Evolutionary conservation across 2,888 invertebrate genomes (phyloP).

Genomic region (Rotaria macrura): DNA sequence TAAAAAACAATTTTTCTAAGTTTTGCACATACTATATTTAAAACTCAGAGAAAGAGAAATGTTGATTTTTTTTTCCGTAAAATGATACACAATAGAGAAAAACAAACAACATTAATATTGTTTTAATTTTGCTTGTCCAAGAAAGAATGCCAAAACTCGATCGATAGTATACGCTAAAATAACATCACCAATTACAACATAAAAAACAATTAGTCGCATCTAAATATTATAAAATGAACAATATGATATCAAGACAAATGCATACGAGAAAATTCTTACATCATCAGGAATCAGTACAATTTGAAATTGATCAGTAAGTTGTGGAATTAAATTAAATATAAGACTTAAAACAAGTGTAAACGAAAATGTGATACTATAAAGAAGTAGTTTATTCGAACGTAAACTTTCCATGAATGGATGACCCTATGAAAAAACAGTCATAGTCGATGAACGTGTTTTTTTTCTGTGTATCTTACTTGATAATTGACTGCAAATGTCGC

Average conservation of each 20-base stretch:
- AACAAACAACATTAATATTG: constrained; percentile 17
- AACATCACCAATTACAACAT: constrained; percentile 27
- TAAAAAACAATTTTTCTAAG: neutral
- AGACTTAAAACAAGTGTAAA: constrained; percentile 61
- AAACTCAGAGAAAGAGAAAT: neutral
- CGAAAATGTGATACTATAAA: constrained; percentile 77
- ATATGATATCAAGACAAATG: too few species aligned
- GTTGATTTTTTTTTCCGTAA: neutral
- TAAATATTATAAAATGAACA: neutral
- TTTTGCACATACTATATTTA: neutral
- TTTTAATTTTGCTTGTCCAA: constrained; percentile 32
- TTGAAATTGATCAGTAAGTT: constrained; percentile 77
- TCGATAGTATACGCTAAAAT: constrained; percentile 26
- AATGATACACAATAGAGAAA: constrained; percentile 11
- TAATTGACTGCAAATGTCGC: constrained; percentile 98
- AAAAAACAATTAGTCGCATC: constrained; percentile 27
- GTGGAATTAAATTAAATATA: constrained; percentile 72
- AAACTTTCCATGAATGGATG: constrained; percentile 97
- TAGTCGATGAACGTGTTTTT: too few species aligned
- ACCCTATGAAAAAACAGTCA: too few species aligned
- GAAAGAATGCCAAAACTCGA: constrained; percentile 25
- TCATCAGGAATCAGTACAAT: constrained; percentile 83
- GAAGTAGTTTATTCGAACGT: constrained; percentile 73
- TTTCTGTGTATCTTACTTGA: constrained; percentile 59
- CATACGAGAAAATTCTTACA: too few species aligned